Evolutionary conservation across 2,113 vertebrate species (phyloP).

Genomic region (Neodon shergylaensis): DNA sequence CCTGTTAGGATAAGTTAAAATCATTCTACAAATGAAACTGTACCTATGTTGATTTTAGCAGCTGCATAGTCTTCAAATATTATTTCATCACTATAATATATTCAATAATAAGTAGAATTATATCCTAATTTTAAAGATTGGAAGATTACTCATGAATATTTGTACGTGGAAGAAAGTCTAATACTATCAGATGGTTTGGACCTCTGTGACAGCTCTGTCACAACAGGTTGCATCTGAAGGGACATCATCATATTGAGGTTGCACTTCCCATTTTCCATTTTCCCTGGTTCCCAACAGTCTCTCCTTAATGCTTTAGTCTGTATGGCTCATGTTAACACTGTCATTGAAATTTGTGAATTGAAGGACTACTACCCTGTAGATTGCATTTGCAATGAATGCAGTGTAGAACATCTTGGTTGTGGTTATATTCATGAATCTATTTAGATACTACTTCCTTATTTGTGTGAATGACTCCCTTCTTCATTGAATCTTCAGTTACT

Average conservation of each 20-base stretch:
- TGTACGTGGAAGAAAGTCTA: not conserved
- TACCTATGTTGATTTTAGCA: not conserved
- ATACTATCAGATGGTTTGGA: not conserved
- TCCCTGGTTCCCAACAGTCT: not conserved
- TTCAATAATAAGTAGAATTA: conserved; percentile 14
- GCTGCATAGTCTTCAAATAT: not conserved
- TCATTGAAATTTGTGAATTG: not conserved
- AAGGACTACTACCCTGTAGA: not conserved
- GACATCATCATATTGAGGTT: not conserved
- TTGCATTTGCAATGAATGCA: not conserved
- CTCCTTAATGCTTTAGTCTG: not conserved
- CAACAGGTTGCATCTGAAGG: not conserved
- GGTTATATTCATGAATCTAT: not conserved
- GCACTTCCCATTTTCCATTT: not conserved
- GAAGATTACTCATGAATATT: not conserved
- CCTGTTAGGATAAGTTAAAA: not conserved
- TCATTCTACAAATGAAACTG: not conserved
- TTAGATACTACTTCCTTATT: not conserved
- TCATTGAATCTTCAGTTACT: not conserved
- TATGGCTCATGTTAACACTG: not conserved
- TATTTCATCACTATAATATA: not conserved
- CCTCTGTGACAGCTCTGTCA: accelerated
- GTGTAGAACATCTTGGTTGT: not conserved
- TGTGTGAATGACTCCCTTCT: not conserved
- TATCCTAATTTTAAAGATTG: not conserved